Conservation (phyloP, 2,113 vertebrate genomes). For the Rhinogobius similis region DNA sequence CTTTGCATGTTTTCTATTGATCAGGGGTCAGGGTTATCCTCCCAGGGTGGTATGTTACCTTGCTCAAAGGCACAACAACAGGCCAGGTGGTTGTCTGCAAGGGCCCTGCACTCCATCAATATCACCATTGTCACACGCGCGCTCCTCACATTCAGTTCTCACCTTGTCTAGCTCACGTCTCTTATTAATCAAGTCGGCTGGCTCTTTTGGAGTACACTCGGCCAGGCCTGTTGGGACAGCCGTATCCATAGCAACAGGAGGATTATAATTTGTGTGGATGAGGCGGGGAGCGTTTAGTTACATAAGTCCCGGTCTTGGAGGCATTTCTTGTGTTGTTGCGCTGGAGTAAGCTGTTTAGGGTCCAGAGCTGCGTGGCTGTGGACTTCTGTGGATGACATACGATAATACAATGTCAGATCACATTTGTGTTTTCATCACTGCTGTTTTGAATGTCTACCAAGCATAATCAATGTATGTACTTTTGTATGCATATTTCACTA, state of each 20-base stretch:
- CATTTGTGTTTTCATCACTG: not conserved
- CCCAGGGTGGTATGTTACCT: not conserved
- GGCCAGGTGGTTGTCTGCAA: not conserved
- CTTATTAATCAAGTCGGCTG: conserved; percentile 60
- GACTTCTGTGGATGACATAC: not conserved
- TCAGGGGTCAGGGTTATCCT: conserved; percentile 17
- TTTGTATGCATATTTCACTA: not conserved
- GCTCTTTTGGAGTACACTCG: conserved; percentile 42
- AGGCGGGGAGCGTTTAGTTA: conserved; percentile 52
- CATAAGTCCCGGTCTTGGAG: conserved; percentile 57
- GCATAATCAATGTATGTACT: not conserved
- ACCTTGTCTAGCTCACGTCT: conserved; percentile 16
- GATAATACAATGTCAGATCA: not conserved
- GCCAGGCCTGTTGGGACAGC: conserved; percentile 54
- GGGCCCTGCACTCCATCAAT: not conserved
- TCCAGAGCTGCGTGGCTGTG: conserved; percentile 3
- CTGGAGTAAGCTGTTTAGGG: conserved; percentile 43
- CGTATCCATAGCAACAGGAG: conserved; percentile 72
- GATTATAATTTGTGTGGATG: conserved; percentile 64
- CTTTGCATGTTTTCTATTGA: not conserved
- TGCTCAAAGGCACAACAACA: conserved; percentile 25
- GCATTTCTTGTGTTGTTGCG: conserved; percentile 53
- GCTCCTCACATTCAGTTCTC: conserved; percentile 10
- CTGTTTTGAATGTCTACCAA: not conserved
- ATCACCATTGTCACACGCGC: not conserved